A percentile compares a stretch with the other conserved stretches of the same genome.
These are phyloP conservation scores for Pycnomerus fuliginosus DNA, from an alignment of 2,888 invertebrate genomes.

Conservation along the genomic window DNA sequence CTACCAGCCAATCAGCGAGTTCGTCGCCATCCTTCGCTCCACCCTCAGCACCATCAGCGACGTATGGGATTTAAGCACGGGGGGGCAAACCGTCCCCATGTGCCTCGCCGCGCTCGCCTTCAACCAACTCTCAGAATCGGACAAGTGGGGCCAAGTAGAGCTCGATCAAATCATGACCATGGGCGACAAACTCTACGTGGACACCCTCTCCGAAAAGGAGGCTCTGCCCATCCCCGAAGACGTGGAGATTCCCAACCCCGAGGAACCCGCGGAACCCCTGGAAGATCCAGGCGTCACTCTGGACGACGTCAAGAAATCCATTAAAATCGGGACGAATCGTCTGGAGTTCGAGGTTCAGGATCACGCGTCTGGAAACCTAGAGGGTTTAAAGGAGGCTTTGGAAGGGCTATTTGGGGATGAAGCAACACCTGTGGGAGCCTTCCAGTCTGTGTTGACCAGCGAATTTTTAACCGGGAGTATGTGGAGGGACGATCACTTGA, in stretches of 20 bases:
- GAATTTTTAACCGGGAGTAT: slow-evolving; percentile 40
- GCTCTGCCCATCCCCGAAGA: no score
- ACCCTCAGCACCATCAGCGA: slow-evolving; percentile 35
- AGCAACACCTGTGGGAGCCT: no score
- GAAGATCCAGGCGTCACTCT: slow-evolving; percentile 28
- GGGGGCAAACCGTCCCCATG: slow-evolving; percentile 48
- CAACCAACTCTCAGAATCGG: slow-evolving; percentile 41
- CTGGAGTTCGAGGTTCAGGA: slow-evolving; percentile 34
- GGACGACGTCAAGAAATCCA: slow-evolving; percentile 13
- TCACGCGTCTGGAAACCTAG: slow-evolving; percentile 29
- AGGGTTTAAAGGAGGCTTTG: slow-evolving; percentile 29
- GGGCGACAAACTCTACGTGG: slow-evolving; percentile 42
- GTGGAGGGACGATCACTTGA: slow-evolving; percentile 43
- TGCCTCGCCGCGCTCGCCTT: slow-evolving; percentile 44
- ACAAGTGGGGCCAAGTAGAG: slow-evolving; percentile 42
- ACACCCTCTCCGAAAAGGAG: no score
- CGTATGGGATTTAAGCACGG: slow-evolving; percentile 39
- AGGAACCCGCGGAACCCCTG: slow-evolving; percentile 17
- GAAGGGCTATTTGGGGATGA: slow-evolving; percentile 24
- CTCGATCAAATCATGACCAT: slow-evolving; percentile 45
- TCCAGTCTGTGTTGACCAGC: slow-evolving; percentile 39
- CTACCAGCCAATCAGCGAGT: slow-evolving; percentile 47
- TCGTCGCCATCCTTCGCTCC: slow-evolving; percentile 49
- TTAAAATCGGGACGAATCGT: slow-evolving; percentile 46
- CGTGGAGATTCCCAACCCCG: slow-evolving; percentile 33